Percentiles rank a stretch among this genome's conserved stretches.
Evolutionary conservation across 2,113 vertebrate species (phyloP).

Genomic region (Urocynchramus pylzowi): DNA sequence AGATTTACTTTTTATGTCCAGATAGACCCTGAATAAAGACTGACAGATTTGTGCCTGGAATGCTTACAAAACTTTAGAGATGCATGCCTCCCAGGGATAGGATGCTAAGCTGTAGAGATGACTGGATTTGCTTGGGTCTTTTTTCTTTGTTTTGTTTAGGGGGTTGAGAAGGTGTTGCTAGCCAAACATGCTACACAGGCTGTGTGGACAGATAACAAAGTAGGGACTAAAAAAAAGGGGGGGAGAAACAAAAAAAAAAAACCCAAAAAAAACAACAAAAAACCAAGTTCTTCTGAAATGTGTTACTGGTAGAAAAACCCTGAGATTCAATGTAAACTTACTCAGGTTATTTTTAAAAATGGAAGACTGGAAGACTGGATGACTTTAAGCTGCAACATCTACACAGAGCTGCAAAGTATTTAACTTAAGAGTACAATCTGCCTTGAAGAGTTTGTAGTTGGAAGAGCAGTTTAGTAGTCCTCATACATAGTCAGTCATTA

Average conservation of each 20-base stretch:
- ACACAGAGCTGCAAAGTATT: neutral
- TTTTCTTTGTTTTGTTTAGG: neutral
- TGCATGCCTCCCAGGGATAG: neutral
- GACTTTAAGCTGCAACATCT: neutral
- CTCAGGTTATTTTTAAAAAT: neutral
- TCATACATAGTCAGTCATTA: neutral
- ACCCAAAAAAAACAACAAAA: neutral
- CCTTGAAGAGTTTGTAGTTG: neutral
- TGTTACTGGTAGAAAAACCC: neutral
- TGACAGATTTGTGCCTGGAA: neutral
- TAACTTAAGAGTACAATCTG: neutral
- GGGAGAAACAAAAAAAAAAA: neutral
- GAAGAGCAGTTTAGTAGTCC: neutral
- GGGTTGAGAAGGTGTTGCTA: neutral
- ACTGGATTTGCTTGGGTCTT: neutral
- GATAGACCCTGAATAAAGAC: neutral
- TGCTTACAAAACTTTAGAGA: neutral
- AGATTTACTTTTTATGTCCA: neutral
- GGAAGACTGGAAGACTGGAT: neutral
- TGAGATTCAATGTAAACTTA: neutral
- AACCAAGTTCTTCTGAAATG: neutral
- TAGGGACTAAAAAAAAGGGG: fast-evolving
- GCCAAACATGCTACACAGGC: neutral
- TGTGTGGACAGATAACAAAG: neutral
- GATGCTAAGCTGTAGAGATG: neutral